These are phyloP conservation scores for Python bivittatus DNA, from an alignment of 2,113 vertebrate genomes.

Conservation along the genomic window DNA sequence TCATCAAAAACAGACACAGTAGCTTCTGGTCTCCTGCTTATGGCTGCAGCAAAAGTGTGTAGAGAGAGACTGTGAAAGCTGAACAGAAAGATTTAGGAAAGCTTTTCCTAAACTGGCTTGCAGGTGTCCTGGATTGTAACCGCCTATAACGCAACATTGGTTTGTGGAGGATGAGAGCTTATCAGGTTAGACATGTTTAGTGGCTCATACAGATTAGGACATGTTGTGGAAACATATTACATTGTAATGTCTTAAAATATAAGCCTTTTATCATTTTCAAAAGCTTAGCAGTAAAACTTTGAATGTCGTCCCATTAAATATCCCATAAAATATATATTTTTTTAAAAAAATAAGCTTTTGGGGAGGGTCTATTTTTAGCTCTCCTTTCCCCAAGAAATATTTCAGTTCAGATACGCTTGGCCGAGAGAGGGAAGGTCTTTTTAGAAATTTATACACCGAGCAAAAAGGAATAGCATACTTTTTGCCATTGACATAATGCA, in stretches of 20 bases:
- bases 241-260: not conserved
- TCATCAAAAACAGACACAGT: not conserved
- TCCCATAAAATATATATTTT: not conserved
- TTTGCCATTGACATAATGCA: not conserved
- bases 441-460: not conserved
- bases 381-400: not conserved
- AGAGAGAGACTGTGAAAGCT: not conserved
- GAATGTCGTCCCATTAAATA: not conserved
- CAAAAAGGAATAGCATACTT: not conserved
- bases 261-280: not conserved
- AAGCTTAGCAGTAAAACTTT: not conserved
- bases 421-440: not conserved
- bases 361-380: not conserved
- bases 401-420: not conserved
- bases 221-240: not conserved
- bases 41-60: not conserved
- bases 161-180: not conserved
- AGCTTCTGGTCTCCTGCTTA: not conserved
- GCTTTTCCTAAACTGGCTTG: not conserved
- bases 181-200: not conserved
- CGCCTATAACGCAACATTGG: not conserved
- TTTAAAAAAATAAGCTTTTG: not conserved
- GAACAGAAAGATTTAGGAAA: not conserved
- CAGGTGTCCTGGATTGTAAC: not conserved
- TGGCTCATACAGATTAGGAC: not conserved